These are phyloP conservation scores for Augochlora pura DNA, from an alignment of 1,140 invertebrate genomes.

Conservation along the genomic window DNA sequence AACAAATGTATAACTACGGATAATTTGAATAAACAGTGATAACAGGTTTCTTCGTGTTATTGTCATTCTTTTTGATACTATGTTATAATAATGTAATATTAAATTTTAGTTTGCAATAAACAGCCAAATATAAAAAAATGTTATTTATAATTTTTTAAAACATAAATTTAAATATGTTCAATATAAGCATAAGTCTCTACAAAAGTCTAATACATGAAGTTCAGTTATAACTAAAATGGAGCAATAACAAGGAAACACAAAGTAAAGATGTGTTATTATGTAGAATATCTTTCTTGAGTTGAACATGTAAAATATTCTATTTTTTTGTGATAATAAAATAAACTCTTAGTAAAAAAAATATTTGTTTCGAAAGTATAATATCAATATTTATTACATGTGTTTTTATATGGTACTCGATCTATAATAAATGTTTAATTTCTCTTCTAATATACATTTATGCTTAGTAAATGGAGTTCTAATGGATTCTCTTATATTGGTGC, in stretches of 20 bases:
- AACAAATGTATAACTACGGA: slow-evolving; percentile 34
- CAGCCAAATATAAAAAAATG: not conserved
- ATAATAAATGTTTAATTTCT: no score
- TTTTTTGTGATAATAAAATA: no score
- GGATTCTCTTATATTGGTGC: no score
- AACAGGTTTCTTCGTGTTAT: slow-evolving; percentile 20
- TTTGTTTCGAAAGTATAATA: no score
- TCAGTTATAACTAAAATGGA: not conserved
- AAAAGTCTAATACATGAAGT: not conserved
- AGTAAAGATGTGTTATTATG: slow-evolving; percentile 15
- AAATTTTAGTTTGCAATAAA: not conserved
- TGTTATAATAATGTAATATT: not conserved
- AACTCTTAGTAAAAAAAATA: no score
- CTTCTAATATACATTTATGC: no score
- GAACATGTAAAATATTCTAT: no score
- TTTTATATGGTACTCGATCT: no score
- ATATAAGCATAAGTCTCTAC: not conserved
- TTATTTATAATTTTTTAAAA: not conserved
- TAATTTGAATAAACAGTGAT: slow-evolving; percentile 53
- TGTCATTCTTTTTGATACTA: not conserved
- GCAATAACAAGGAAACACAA: slow-evolving; percentile 24
- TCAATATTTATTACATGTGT: no score
- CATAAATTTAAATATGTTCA: not conserved
- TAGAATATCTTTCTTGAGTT: no score
- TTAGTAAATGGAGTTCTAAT: no score